Conservation (phyloP, 2,797 vertebrate species). For the Anguilla marmorata region DNA sequence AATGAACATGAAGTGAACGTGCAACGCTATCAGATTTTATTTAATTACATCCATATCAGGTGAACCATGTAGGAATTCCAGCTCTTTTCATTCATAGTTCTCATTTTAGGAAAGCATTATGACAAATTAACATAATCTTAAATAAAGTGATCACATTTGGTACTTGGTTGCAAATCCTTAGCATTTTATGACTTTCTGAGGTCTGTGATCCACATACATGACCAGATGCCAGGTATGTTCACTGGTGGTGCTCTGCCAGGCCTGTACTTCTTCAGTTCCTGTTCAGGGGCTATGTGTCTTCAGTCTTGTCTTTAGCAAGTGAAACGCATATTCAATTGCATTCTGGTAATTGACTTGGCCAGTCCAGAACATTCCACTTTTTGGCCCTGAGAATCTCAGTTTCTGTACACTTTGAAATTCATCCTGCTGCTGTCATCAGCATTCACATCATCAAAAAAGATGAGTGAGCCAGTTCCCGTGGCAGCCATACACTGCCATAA, state of each 20-base stretch:
- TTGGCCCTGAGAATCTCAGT: too few species aligned
- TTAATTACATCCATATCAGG: neutral
- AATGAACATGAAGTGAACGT: neutral
- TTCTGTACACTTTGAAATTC: too few species aligned
- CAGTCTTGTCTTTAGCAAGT: too few species aligned
- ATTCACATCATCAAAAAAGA: too few species aligned
- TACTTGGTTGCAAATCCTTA: too few species aligned
- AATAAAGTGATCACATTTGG: too few species aligned
- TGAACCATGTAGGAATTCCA: neutral
- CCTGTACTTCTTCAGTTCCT: neutral
- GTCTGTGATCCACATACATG: neutral
- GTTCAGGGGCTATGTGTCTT: neutral
- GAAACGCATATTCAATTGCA: neutral
- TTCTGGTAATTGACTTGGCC: neutral
- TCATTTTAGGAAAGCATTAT: neutral
- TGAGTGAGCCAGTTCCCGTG: too few species aligned
- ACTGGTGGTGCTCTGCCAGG: neutral
- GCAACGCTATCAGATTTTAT: neutral
- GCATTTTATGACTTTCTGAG: too few species aligned
- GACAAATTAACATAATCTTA: too few species aligned
- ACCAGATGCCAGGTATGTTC: neutral
- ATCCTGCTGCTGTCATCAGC: too few species aligned
- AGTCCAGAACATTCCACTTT: too few species aligned
- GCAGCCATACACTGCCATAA: neutral
- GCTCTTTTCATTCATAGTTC: neutral